Evolutionary conservation across 2,888 invertebrate genomes (phyloP), one percentile per base, ranked within the genome.

Genomic region (Euproctis similis): DNA sequence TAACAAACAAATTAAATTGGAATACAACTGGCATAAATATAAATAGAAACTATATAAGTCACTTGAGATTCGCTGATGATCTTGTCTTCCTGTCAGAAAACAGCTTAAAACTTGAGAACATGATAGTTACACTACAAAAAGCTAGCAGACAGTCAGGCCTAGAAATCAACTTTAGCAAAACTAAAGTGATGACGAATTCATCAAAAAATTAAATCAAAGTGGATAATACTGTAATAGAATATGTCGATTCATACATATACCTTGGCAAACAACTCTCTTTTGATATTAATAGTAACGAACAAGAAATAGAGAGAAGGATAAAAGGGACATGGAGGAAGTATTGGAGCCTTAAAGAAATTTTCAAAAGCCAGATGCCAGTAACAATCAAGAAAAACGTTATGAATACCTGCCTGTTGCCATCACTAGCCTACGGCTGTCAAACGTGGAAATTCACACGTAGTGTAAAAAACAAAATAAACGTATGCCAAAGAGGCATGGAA

Each of bases 351-450:
- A 31, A 24, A 16, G 31, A 43, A 11, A 36, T 38, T 10, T 43
- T 47, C n/a, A 45, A 50, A 34, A 34, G 30, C n/a, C 37, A 31
- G 14, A 21, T 41, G 19, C 32, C 37, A 24, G 35, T 25, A 22
- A 31, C 34, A 5, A 16, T 46, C 0, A 48, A 51, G 36, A 42
- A 31, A 11, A 44, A 42, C 34, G 30, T 36, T 0, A 36, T 44
- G 36, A 28, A 9, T 1, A 22, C 39, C 13, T 41, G 39, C 26
- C 35, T 43, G 9, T 22, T 44, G 28, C 42, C 39, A 0, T 39
- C 36, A 8, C 26, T 46, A 10, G 19, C 26, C 10, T 26, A 26
- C 12, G 18, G 10, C 6, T 26, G 26, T 8, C 24, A 29, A 9
- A 29, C 18, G 3, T 29, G 24, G 19, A 29, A 29, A 29, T 24